A percentile compares a stretch with the other conserved stretches of the same genome.
Conservation (phyloP, 2,888 invertebrate species). For the Calameuta idolon region DNA sequence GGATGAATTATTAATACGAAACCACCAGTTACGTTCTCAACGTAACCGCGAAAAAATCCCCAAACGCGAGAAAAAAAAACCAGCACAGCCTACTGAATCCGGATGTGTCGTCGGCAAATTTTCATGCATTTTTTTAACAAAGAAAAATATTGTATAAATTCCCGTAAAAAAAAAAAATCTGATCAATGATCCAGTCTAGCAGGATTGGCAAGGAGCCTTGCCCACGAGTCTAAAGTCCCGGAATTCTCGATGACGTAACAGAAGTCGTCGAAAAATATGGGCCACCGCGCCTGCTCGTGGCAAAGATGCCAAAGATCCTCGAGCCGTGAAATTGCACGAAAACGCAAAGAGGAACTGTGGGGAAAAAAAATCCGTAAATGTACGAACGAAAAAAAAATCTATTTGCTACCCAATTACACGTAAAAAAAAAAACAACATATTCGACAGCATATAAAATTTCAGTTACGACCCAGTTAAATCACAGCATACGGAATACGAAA, state of each 20-base stretch:
- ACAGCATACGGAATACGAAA: background rate
- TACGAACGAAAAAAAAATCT: conserved; percentile 15
- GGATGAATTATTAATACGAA: background rate
- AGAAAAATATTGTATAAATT: background rate
- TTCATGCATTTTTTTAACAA: background rate
- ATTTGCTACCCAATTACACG: conserved; percentile 28
- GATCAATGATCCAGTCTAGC: background rate
- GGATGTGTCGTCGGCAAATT: background rate
- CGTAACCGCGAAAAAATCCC: background rate
- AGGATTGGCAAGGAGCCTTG: conserved; percentile 6
- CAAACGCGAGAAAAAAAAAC: background rate
- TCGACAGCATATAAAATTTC: background rate
- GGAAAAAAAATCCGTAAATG: background rate
- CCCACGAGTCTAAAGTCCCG: background rate
- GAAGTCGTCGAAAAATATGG: background rate
- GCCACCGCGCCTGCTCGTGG: background rate
- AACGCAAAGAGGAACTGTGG: conserved; percentile 10
- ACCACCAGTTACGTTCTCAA: background rate
- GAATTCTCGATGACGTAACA: background rate
- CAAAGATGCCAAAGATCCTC: conserved; percentile 11
- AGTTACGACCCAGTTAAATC: background rate
- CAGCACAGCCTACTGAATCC: background rate
- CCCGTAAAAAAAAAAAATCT: background rate
- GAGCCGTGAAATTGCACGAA: conserved; percentile 28
- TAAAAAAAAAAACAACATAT: background rate